phyloP scores from a whole-genome alignment of 2,113 vertebrate species.

The Heteronetta atricapilla region DNA sequence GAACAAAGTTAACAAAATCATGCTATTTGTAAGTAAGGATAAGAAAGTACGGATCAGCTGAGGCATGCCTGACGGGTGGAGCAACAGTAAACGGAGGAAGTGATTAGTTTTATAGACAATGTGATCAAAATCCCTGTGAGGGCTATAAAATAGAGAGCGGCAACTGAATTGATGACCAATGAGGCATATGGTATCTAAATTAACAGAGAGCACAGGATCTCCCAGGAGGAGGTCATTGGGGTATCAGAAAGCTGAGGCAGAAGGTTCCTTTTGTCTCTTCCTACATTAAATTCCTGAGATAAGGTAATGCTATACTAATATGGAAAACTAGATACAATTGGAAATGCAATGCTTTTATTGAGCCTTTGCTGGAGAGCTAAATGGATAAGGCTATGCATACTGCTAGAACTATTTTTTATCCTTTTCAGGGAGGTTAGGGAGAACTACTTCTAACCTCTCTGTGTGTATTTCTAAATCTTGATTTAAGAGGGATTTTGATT shows the following conservation, averaged over 20 bases:
- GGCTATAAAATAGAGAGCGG: neutral
- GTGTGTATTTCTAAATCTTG: slow-evolving; percentile 1
- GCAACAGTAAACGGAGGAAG: neutral
- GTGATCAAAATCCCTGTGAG: slow-evolving; percentile 4
- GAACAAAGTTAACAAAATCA: neutral
- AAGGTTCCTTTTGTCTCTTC: slow-evolving; percentile 33
- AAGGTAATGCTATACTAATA: neutral
- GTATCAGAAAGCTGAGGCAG: slow-evolving; percentile 20
- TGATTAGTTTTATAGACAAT: neutral
- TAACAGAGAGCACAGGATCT: neutral
- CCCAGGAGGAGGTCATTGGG: slow-evolving; percentile 21
- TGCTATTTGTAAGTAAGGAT: neutral
- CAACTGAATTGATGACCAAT: slow-evolving; percentile 17
- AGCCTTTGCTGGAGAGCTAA: neutral
- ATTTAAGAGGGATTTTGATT: slow-evolving; percentile 43
- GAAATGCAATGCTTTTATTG: neutral
- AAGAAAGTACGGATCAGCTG: slow-evolving; percentile 5
- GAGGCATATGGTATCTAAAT: slow-evolving; percentile 56
- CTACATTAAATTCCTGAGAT: slow-evolving; percentile 29
- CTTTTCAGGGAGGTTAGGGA: neutral
- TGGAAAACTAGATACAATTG: slow-evolving; percentile 3
- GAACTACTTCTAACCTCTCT: neutral
- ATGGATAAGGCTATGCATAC: neutral
- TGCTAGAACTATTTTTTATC: neutral
- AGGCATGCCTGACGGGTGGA: neutral